phyloP scores from a whole-genome alignment of 2,113 vertebrate genomes.

The Notarius quadriscutis region DNA sequence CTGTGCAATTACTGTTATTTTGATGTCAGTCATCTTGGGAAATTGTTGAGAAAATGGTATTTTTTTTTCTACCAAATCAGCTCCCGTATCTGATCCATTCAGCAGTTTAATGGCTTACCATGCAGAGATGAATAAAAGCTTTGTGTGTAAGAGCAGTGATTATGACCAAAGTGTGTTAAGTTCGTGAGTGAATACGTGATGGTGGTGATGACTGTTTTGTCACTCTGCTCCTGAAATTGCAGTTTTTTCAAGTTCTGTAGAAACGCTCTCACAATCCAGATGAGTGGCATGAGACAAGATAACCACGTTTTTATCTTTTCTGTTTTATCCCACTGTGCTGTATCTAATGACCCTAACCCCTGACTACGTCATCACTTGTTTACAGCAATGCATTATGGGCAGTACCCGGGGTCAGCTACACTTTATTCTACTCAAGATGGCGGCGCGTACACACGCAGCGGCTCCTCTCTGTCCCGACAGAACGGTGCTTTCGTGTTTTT shows the following conservation, averaged over 20 bases:
- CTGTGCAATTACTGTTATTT: background rate
- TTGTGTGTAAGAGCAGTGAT: background rate
- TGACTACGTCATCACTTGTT: too few species aligned
- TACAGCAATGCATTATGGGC: too few species aligned
- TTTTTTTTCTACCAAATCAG: too few species aligned
- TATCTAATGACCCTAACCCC: too few species aligned
- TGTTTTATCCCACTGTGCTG: background rate
- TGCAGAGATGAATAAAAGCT: background rate
- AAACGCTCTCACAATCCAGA: background rate
- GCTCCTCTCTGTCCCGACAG: too few species aligned
- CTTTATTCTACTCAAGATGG: too few species aligned
- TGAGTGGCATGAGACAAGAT: background rate
- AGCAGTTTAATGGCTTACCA: background rate
- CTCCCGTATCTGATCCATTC: background rate
- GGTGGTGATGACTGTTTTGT: background rate
- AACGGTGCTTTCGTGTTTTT: too few species aligned
- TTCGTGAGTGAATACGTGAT: background rate
- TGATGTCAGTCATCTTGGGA: too few species aligned
- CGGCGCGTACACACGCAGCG: too few species aligned
- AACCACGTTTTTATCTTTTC: background rate
- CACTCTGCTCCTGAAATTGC: background rate
- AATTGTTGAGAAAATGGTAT: too few species aligned
- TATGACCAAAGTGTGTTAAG: background rate
- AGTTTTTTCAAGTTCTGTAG: background rate
- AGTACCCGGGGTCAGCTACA: too few species aligned